Evolutionary conservation across 2,797 vertebrate species (phyloP).

Genomic region (Micropoecilia bifurca): DNA sequence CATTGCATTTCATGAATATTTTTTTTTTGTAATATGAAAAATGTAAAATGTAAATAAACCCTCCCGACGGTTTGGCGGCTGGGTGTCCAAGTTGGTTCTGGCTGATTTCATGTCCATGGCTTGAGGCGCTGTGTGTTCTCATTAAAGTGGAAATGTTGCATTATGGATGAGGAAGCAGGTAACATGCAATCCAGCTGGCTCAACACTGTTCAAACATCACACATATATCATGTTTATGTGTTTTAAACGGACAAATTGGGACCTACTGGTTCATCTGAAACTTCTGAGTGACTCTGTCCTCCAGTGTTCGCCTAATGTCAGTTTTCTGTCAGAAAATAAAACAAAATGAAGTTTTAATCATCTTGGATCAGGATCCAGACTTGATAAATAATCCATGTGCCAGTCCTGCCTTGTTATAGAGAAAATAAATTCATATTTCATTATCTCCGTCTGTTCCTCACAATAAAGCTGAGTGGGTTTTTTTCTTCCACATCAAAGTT

Average conservation of each 20-base stretch:
- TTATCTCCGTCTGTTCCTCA: constrained; percentile 15
- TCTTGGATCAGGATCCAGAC: not conserved
- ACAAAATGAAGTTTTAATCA: constrained; percentile 4
- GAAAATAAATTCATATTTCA: not conserved
- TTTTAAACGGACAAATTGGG: not conserved
- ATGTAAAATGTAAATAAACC: not conserved
- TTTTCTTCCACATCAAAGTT: not conserved
- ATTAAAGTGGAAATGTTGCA: constrained; percentile 60
- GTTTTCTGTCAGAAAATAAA: constrained; percentile 66
- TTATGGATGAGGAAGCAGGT: constrained; percentile 69
- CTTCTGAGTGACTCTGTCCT: constrained; percentile 70
- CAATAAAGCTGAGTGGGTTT: not conserved
- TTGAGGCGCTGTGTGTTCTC: constrained; percentile 58
- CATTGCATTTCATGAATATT: not conserved
- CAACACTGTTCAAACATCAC: constrained; percentile 35
- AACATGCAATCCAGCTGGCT: constrained; percentile 41
- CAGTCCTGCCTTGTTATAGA: not conserved
- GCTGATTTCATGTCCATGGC: constrained; percentile 39
- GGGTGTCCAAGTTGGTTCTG: constrained; percentile 3
- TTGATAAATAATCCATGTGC: not conserved
- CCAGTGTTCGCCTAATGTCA: constrained; percentile 55
- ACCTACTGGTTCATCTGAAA: constrained; percentile 80
- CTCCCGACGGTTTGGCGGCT: not conserved
- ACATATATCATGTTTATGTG: not conserved
- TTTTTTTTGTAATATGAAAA: not conserved